Conservation (phyloP, 2,797 vertebrate species). For the Melopsittacus undulatus region DNA sequence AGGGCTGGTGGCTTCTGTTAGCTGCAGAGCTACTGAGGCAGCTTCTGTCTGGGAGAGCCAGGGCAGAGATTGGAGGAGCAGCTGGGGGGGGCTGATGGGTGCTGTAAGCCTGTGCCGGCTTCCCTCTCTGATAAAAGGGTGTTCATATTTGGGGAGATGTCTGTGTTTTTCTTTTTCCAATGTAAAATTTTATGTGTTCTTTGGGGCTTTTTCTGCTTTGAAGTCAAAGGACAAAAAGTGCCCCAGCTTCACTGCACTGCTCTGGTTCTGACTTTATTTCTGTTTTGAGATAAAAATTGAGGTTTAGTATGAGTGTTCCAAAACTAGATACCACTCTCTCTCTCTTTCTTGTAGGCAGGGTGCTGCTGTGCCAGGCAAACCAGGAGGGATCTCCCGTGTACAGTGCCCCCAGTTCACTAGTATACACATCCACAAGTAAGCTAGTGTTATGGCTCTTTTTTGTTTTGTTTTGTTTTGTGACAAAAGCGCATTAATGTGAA, state of each 20-base stretch:
- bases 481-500: constrained; percentile 51
- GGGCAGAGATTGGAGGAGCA: background rate
- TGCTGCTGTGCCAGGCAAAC: constrained; percentile 84
- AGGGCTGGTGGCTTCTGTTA: accelerated
- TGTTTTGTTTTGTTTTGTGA: constrained; percentile 72
- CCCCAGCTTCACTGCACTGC: background rate
- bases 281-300: constrained; percentile 16
- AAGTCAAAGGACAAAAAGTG: background rate
- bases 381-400: constrained; percentile 84
- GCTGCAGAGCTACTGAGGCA: too few relatives aligned
- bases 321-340: constrained; percentile 70
- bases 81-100: background rate
- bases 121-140: background rate
- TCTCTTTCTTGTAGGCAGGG: constrained; percentile 82
- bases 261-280: constrained; percentile 20
- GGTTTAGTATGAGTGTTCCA: constrained; percentile 61
- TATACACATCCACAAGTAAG: constrained; percentile 86
- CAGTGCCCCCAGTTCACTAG: constrained; percentile 84
- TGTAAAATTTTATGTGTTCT: background rate
- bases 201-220: background rate
- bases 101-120: background rate
- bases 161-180: background rate
- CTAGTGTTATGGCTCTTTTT: constrained; percentile 60
- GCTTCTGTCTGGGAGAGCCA: background rate
- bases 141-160: background rate